Conservation (phyloP, 2,888 invertebrate species). For the Xanthorhoe designata region DNA sequence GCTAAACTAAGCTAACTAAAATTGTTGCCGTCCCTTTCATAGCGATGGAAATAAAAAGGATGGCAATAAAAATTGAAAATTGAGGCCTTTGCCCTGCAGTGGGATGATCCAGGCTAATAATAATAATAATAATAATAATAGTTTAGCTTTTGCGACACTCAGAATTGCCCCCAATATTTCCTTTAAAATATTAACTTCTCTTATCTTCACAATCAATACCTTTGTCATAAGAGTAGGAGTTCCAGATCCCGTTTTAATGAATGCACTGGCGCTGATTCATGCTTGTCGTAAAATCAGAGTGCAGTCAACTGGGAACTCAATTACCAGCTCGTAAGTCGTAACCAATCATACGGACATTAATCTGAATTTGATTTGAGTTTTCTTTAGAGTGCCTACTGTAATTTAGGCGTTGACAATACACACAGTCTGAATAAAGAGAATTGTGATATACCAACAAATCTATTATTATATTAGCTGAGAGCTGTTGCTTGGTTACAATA, state of each 20-base stretch:
- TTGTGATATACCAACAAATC: background rate
- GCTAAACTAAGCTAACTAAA: too few relatives aligned
- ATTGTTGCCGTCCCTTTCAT: too few relatives aligned
- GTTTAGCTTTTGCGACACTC: too few relatives aligned
- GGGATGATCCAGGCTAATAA: too few relatives aligned
- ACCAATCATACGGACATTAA: slow-evolving; percentile 48
- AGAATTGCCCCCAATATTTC: too few relatives aligned
- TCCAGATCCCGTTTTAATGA: slow-evolving; percentile 64
- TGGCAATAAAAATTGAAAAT: too few relatives aligned
- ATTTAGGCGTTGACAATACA: background rate
- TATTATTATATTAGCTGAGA: background rate
- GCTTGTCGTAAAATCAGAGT: slow-evolving; percentile 68
- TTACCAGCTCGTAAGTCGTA: slow-evolving; percentile 48
- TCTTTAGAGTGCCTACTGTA: slow-evolving; percentile 8
- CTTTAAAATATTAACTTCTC: background rate
- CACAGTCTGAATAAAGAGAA: background rate
- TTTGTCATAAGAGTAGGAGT: slow-evolving; percentile 56
- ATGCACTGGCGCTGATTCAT: slow-evolving; percentile 71
- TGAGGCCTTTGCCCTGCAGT: too few relatives aligned
- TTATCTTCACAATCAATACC: slow-evolving; percentile 40
- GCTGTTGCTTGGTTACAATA: background rate
- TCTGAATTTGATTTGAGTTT: slow-evolving; percentile 39
- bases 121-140: too few relatives aligned
- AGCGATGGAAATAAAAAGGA: too few relatives aligned
- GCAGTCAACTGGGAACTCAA: slow-evolving; percentile 63